phyloP scores from a whole-genome alignment of 1,140 invertebrate species.

The Hycleus cichorii region DNA sequence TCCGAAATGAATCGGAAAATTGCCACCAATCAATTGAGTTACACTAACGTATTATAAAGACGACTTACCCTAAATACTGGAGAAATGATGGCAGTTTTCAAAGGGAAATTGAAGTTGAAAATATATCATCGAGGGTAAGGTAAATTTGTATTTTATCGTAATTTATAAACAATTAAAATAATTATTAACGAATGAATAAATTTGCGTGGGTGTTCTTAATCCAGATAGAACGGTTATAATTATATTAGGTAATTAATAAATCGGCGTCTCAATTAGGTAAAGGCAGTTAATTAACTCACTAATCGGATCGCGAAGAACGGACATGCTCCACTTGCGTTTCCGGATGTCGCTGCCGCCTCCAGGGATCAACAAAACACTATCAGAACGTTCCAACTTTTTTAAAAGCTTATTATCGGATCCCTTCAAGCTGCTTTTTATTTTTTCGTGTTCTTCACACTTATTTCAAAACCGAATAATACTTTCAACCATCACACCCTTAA shows the following conservation, averaged over 20 bases:
- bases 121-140: no score
- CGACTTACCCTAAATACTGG: no score
- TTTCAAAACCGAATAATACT: conserved; percentile 38
- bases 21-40: conserved; percentile 18
- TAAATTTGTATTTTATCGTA: no score
- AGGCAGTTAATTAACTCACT: conserved; percentile 42
- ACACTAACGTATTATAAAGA: neutral
- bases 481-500: conserved; percentile 7
- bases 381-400: conserved; percentile 39
- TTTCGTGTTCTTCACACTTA: conserved; percentile 37
- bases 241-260: conserved; percentile 42
- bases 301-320: conserved; percentile 34
- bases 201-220: no score
- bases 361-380: conserved; percentile 38
- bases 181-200: no score
- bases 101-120: no score
- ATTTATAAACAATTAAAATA: no score
- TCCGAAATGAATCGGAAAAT: conserved; percentile 23
- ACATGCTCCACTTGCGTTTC: conserved; percentile 15
- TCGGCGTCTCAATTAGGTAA: conserved; percentile 40
- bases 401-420: conserved; percentile 42
- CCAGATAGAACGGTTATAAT: conserved; percentile 12
- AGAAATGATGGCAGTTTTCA: no score
- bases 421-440: conserved; percentile 30
- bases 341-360: conserved; percentile 17